A percentile compares a stretch with the other conserved stretches of the same genome.
Evolutionary conservation across 1,140 invertebrate species (phyloP).

Genomic region (Marisa cornuarietis): DNA sequence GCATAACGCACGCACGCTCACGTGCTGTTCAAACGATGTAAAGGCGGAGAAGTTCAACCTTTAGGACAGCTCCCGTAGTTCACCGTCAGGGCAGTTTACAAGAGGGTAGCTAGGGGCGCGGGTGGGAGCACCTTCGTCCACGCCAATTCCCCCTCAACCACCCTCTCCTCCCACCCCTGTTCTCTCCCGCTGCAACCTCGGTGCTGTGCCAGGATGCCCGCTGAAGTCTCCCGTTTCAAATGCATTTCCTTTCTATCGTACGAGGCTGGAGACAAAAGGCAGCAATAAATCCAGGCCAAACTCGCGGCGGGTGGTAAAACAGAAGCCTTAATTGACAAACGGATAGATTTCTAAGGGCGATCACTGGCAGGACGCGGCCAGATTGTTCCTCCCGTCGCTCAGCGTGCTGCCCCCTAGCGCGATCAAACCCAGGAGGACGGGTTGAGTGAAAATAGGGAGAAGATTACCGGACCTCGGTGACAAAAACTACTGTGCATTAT

Average conservation of each 20-base stretch:
- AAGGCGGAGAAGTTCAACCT: too few relatives aligned
- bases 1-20: too few relatives aligned
- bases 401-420: slow-evolving; percentile 9
- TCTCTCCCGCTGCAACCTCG: too few relatives aligned
- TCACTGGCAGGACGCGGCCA: slow-evolving; percentile 7
- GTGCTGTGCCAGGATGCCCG: background rate
- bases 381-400: slow-evolving; percentile 21
- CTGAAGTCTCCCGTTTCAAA: slow-evolving; percentile 19
- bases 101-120: too few relatives aligned
- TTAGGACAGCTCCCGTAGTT: too few relatives aligned
- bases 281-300: slow-evolving; percentile 22
- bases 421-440: slow-evolving; percentile 16
- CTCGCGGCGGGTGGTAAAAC: slow-evolving; percentile 26
- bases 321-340: slow-evolving; percentile 30
- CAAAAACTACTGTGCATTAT: slow-evolving; percentile 26
- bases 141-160: too few relatives aligned
- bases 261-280: slow-evolving; percentile 23
- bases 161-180: too few relatives aligned
- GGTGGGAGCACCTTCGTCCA: too few relatives aligned
- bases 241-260: slow-evolving; percentile 20
- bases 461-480: slow-evolving; percentile 8
- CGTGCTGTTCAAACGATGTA: too few relatives aligned
- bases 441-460: slow-evolving; percentile 5
- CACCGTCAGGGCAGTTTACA: too few relatives aligned
- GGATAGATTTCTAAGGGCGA: slow-evolving; percentile 28